Evolutionary conservation across 2,113 vertebrate species (phyloP), one percentile per base, ranked within the genome.

Genomic region (Agelaius tricolor): DNA sequence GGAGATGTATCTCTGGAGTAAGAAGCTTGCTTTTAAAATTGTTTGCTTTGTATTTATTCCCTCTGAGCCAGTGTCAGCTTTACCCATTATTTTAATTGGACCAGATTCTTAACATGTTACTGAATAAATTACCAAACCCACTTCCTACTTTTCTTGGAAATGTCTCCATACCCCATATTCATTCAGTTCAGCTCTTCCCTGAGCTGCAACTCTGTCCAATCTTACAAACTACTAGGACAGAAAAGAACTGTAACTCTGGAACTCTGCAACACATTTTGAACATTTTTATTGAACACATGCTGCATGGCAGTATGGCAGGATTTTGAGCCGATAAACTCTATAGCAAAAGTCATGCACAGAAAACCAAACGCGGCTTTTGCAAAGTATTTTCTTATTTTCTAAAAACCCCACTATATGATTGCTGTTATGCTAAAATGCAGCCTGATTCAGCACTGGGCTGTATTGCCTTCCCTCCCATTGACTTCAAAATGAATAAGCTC

Each of bases 401-500:
- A 84, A 82, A 59, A 91, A 68, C 6, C 1, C 2, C 10, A 43
- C 24, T 78, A 78, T 58, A 80, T 14, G 18, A 52, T 47, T 0
- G 0, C 67, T 65, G 20, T 44, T 90, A 58, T 7, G 85, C 66
- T 93, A 78, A 94, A 95, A 87, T 65, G 80, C 68, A 94, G 72
- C 61, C 65, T 78, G 78, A 55, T 94, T 90, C 76, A 77, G 91
- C 46, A 67, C 68, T 69, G 44, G 41, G 23, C 73, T 95, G 44
- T 81, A 75, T 72, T 95, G 92, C 92, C 61, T 96, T 95, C 59
- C 66, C 62, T 96, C 83, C 69, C 44, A 81, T 93, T 96, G 92
- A 94, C 92, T 93, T 84, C 85, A 89, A 84, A 96, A 95, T 96
- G 94, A 96, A 95, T 94, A 95, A 92, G 18, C 61, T 94, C 92